These are phyloP conservation scores for Helarctos malayanus DNA, from an alignment of 2,797 vertebrate genomes.

Conservation along the genomic window DNA sequence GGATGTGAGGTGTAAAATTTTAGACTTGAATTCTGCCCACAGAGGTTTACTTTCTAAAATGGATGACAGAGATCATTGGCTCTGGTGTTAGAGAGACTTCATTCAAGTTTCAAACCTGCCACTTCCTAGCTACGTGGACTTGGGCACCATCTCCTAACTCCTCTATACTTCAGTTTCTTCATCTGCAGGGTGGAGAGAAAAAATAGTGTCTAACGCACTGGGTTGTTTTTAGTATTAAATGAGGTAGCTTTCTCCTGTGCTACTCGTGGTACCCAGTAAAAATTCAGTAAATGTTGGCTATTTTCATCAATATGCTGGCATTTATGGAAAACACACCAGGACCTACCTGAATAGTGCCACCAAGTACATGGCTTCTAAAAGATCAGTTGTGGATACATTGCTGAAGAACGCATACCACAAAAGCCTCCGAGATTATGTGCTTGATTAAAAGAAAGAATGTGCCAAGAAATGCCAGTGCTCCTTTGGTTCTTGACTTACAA, in stretches of 20 bases:
- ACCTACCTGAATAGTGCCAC: background rate
- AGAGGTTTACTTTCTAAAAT: background rate
- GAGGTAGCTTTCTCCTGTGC: background rate
- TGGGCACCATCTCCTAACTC: background rate
- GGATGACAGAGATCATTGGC: background rate
- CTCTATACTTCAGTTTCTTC: background rate
- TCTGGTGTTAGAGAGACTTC: background rate
- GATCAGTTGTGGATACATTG: background rate
- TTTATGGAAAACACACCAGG: background rate
- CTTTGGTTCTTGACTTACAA: background rate
- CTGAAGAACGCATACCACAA: background rate
- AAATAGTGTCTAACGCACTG: background rate
- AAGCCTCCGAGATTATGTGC: background rate
- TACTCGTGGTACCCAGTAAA: background rate
- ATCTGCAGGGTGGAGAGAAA: conserved; percentile 10
- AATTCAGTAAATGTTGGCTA: background rate
- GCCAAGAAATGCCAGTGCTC: background rate
- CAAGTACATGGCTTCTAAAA: background rate
- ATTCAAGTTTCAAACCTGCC: background rate
- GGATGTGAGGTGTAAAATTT: background rate
- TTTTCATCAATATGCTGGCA: background rate
- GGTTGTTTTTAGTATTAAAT: background rate
- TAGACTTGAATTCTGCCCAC: background rate
- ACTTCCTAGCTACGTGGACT: background rate
- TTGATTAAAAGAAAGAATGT: background rate